phyloP scores from a whole-genome alignment of 1,140 invertebrate genomes.

The Eriosoma lanigerum region DNA sequence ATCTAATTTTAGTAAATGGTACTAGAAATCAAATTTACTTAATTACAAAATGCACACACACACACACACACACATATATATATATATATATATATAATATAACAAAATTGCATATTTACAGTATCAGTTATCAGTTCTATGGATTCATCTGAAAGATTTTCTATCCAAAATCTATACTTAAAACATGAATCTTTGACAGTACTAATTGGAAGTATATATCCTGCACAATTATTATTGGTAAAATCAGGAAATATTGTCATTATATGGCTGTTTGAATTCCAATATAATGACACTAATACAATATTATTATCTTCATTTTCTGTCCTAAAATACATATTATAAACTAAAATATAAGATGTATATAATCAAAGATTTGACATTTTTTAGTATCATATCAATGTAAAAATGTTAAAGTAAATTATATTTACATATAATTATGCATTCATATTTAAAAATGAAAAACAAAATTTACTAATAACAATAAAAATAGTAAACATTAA shows the following conservation, averaged over 20 bases:
- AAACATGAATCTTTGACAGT: slow-evolving; percentile 49
- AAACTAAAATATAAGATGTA: not conserved
- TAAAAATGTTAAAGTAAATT: too few relatives aligned
- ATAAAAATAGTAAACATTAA: too few relatives aligned
- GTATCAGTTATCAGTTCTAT: not conserved
- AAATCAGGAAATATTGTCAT: slow-evolving; percentile 40
- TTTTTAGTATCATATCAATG: too few relatives aligned
- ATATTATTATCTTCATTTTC: slow-evolving; percentile 29
- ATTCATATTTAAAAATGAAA: too few relatives aligned
- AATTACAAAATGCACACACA: too few relatives aligned
- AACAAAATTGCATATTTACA: not conserved
- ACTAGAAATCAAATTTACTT: not conserved
- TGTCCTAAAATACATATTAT: slow-evolving; percentile 3
- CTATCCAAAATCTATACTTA: slow-evolving; percentile 50
- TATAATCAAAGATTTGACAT: too few relatives aligned
- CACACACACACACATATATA: not conserved
- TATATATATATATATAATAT: not conserved
- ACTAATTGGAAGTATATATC: slow-evolving; percentile 45
- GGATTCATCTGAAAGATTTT: slow-evolving; percentile 34
- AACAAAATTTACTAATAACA: too few relatives aligned
- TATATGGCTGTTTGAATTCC: slow-evolving; percentile 39
- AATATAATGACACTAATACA: slow-evolving; percentile 34
- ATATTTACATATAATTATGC: too few relatives aligned
- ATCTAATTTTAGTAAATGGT: slow-evolving; percentile 20
- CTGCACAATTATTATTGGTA: slow-evolving; percentile 2